Conservation (phyloP, 2,797 vertebrate genomes). For the Neoniphon sammara region DNA sequence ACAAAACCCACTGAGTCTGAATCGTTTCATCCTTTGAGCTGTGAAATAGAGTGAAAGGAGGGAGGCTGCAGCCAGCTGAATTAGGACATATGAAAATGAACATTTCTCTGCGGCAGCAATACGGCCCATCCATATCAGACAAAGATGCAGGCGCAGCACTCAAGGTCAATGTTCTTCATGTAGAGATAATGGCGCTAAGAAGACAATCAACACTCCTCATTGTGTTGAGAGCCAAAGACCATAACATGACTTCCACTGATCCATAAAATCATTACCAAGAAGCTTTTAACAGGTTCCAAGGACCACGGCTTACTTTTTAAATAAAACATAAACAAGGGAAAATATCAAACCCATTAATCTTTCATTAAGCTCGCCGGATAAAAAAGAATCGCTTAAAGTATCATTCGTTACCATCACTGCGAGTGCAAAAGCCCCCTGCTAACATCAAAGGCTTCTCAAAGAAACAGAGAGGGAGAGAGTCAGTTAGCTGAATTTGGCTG, state of each 20-base stretch:
- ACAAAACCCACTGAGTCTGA: slow-evolving; percentile 43
- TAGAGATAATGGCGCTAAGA: slow-evolving; percentile 48
- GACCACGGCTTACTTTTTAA: slow-evolving; percentile 83
- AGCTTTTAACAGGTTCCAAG: slow-evolving; percentile 87
- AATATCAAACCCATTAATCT: slow-evolving; percentile 99
- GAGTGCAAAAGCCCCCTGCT: slow-evolving; percentile 93
- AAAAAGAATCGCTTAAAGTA: slow-evolving; percentile 99
- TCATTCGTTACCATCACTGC: slow-evolving; percentile 92
- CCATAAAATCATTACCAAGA: slow-evolving; percentile 85
- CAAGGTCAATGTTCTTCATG: slow-evolving; percentile 59
- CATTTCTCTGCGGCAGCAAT: slow-evolving; percentile 28
- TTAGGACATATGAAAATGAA: slow-evolving; percentile 69
- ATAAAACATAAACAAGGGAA: slow-evolving; percentile 95
- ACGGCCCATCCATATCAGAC: slow-evolving; percentile 40
- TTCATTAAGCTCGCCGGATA: slow-evolving; percentile 99
- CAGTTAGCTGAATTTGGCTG: slow-evolving; percentile 94
- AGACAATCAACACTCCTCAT: slow-evolving; percentile 62
- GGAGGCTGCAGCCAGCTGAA: slow-evolving; percentile 43
- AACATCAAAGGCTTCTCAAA: slow-evolving; percentile 96
- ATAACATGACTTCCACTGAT: slow-evolving; percentile 77
- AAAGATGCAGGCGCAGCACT: slow-evolving; percentile 19
- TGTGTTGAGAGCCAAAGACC: slow-evolving; percentile 67
- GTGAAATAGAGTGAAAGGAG: slow-evolving; percentile 35
- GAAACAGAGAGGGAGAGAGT: slow-evolving; percentile 81
- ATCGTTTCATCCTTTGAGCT: slow-evolving; percentile 56